phyloP scores from a whole-genome alignment of 2,797 vertebrate genomes.

The Pteropus rufus region DNA sequence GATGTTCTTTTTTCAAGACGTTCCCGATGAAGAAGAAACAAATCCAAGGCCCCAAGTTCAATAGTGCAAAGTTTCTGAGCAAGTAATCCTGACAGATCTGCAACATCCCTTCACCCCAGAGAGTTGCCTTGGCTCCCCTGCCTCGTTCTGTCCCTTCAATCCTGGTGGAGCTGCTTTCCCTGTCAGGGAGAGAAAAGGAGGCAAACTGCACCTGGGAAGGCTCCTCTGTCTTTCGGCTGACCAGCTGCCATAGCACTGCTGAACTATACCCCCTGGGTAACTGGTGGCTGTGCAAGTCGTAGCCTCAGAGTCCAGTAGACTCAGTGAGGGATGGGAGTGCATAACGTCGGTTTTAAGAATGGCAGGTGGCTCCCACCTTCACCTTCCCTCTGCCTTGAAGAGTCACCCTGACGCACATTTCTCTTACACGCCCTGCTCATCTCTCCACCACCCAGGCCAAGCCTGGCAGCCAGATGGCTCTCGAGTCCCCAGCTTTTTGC shows the following conservation, averaged over 20 bases:
- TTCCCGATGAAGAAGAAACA: not conserved
- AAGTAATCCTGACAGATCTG: no score
- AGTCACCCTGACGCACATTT: not conserved
- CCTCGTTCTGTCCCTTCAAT: not conserved
- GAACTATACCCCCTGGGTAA: not conserved
- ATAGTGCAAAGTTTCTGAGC: not conserved
- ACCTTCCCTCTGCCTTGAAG: not conserved
- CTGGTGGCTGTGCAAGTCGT: not conserved
- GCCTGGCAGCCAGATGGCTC: not conserved
- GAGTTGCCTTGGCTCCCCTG: not conserved
- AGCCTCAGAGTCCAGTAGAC: not conserved
- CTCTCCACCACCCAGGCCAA: not conserved
- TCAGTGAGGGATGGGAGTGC: rapidly evolving
- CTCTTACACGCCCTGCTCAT: not conserved
- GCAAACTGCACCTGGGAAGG: no score
- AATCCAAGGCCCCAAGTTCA: not conserved
- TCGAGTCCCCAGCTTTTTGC: not conserved
- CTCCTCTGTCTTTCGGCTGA: not conserved
- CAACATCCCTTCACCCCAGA: not conserved
- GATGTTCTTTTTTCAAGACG: not conserved
- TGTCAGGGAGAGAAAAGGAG: not conserved
- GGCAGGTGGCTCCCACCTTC: not conserved
- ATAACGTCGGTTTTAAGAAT: not conserved
- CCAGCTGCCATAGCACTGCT: not conserved
- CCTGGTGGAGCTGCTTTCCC: not conserved